These are phyloP conservation scores for Lordiphosa clarofinis DNA, from an alignment of 1,140 invertebrate genomes.

Conservation along the genomic window DNA sequence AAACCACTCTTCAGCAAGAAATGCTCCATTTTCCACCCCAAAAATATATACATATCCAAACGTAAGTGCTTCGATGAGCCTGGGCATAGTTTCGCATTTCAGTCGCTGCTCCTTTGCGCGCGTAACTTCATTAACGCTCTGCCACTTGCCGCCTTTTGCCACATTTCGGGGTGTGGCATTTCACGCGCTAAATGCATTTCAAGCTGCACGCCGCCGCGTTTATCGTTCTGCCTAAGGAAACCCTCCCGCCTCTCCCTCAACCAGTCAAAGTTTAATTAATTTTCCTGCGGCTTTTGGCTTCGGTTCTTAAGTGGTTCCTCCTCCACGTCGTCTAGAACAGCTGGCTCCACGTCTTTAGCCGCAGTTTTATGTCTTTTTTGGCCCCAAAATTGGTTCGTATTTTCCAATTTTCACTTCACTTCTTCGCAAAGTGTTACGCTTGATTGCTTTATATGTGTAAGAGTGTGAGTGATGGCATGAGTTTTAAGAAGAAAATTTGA, in stretches of 20 bases:
- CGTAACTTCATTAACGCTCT: conserved; percentile 42
- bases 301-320: conserved; percentile 40
- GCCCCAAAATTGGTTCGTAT: conserved; percentile 26
- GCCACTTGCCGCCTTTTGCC: conserved; percentile 7
- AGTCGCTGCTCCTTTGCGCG: conserved; percentile 4
- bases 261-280: conserved; percentile 50
- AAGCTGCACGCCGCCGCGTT: conserved; percentile 9
- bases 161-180: conserved; percentile 32
- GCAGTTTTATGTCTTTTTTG: conserved; percentile 38
- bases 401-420: conserved; percentile 34
- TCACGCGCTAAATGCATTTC: conserved; percentile 41
- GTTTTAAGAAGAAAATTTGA: too few relatives aligned
- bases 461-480: too few relatives aligned
- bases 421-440: conserved; percentile 2
- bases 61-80: conserved; percentile 42
- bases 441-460: conserved; percentile 8
- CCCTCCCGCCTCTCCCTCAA: neutral
- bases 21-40: too few relatives aligned
- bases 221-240: neutral
- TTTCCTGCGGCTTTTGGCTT: conserved; percentile 51
- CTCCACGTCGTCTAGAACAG: conserved; percentile 1
- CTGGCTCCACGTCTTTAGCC: conserved; percentile 16
- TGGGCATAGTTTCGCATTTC: conserved; percentile 45
- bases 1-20: too few relatives aligned
- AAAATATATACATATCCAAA: conserved; percentile 2